Evolutionary conservation across 2,113 vertebrate species (phyloP).

Genomic region (Orycteropus afer): DNA sequence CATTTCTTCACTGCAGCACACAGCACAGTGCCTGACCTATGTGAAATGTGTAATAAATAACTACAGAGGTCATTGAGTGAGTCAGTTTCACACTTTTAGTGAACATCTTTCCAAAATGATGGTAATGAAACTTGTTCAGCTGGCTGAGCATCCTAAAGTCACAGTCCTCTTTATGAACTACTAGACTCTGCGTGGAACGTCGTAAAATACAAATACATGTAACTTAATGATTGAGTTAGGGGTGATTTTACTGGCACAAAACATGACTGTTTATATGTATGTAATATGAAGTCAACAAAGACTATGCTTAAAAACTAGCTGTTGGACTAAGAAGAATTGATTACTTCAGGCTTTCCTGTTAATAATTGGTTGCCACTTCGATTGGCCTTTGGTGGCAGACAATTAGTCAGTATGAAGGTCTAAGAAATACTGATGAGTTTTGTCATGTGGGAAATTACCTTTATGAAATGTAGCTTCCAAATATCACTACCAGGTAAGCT

Average conservation of each 20-base stretch:
- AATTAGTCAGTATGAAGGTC: not conserved
- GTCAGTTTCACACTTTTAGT: not conserved
- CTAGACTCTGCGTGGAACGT: not conserved
- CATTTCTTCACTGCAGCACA: not conserved
- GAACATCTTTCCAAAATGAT: not conserved
- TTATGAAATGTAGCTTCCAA: not conserved
- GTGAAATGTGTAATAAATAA: slow-evolving; percentile 3
- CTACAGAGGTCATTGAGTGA: not conserved
- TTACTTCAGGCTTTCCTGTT: not conserved
- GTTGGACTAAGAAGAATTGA: not conserved
- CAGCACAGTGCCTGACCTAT: not conserved
- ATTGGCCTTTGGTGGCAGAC: not conserved
- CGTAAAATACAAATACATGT: not conserved
- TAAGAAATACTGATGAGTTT: slow-evolving; percentile 38
- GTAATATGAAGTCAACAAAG: not conserved
- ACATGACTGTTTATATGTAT: not conserved
- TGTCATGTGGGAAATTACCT: slow-evolving; percentile 56
- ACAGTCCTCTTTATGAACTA: not conserved
- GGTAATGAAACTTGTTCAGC: not conserved
- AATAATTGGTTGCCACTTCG: slow-evolving; percentile 22
- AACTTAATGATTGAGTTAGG: not conserved
- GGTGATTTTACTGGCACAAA: not conserved
- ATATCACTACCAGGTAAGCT: not conserved
- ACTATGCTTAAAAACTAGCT: not conserved
- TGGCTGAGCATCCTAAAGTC: not conserved